Evolutionary conservation across 2,797 vertebrate species (phyloP), one percentile per base, ranked within the genome.

Genomic region (Spinus pinus): DNA sequence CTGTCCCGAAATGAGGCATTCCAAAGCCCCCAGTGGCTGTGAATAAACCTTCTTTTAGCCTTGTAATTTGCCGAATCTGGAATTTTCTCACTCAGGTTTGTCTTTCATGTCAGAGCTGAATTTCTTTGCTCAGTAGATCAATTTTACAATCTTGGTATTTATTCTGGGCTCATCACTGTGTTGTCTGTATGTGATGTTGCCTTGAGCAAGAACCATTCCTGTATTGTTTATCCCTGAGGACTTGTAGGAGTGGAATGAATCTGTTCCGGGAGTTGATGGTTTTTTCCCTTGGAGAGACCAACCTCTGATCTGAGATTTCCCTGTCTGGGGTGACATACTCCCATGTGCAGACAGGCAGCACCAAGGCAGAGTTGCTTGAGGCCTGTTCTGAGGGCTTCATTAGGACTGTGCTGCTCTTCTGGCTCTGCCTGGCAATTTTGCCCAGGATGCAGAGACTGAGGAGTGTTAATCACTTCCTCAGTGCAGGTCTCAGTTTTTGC

Each of bases 91-190:
- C 20, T 78, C 54, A 79, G 60, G 24, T 73, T 95, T 92, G 71
- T 84, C 93, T 92, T 84, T 88, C 58, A 46, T 80, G 66, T 94
- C 71, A 88, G 67, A 86, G 78, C 81, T 61, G 93, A 92, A 82
- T 95, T 95, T 95, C 91, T 95, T 91, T 93, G 84, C 95, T 86
- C 80, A 57, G 91, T 95, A 96, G 91, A 96, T 94, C 94, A 91
- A 73, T 93, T 96, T 96, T 97, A 94, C 82, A 86, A 91, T 83
- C 91, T 96, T 86, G 80, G 91, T 95, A 81, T 95, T 97, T 96
- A 96, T 94, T 96, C 93, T 86, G 80, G 71, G 70, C 95, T 94
- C 94, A 91, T 96, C 94, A 37, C 85, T 79, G 44, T 84, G 93
- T 83, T 96, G 80, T 94, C 89, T 94, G 70, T 79, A 81, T 79